A percentile compares a stretch with the other conserved stretches of the same genome.
These are phyloP conservation scores for Lepidurus couesii DNA, from an alignment of 1,140 invertebrate genomes.

Conservation along the genomic window DNA sequence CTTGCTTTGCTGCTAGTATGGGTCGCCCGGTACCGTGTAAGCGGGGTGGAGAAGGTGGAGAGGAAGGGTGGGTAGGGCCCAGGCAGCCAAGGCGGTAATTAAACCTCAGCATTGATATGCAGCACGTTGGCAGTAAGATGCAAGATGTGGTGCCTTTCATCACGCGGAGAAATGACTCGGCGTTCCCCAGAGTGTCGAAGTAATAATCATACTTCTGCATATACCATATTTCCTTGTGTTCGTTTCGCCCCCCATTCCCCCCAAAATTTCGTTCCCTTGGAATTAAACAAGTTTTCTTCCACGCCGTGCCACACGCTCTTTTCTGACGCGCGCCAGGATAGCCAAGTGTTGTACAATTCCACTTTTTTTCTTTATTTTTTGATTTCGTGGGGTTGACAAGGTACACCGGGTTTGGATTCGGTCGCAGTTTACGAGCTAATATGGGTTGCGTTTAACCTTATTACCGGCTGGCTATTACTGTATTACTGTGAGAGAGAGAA, in stretches of 20 bases:
- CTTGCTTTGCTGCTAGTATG: not conserved
- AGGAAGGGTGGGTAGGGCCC: not conserved
- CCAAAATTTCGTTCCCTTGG: not conserved
- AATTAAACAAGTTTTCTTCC: slow-evolving; percentile 22
- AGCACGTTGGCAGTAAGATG: slow-evolving; percentile 21
- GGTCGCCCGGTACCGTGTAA: not conserved
- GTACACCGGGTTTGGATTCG: not conserved
- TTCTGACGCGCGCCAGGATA: not conserved
- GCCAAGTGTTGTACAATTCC: not conserved
- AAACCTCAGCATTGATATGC: slow-evolving; percentile 22
- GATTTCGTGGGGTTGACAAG: not conserved
- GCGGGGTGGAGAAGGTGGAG: not conserved
- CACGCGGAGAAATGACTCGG: slow-evolving; percentile 20
- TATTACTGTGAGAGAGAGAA: no score
- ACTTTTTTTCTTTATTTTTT: not conserved
- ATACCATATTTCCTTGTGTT: slow-evolving; percentile 22
- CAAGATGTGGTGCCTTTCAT: slow-evolving; percentile 21
- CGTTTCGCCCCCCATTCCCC: not conserved
- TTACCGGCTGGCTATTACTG: no score
- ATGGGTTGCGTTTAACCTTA: not conserved
- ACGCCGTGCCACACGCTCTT: not conserved
- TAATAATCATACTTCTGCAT: slow-evolving; percentile 22
- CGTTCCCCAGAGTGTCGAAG: slow-evolving; percentile 18
- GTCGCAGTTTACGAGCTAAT: not conserved
- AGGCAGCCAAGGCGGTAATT: slow-evolving; percentile 7